A percentile compares a stretch with the other conserved stretches of the same genome.
These are phyloP conservation scores for Pristionchus japonicus DNA, from an alignment of 2,888 invertebrate species.

Conservation along the genomic window DNA sequence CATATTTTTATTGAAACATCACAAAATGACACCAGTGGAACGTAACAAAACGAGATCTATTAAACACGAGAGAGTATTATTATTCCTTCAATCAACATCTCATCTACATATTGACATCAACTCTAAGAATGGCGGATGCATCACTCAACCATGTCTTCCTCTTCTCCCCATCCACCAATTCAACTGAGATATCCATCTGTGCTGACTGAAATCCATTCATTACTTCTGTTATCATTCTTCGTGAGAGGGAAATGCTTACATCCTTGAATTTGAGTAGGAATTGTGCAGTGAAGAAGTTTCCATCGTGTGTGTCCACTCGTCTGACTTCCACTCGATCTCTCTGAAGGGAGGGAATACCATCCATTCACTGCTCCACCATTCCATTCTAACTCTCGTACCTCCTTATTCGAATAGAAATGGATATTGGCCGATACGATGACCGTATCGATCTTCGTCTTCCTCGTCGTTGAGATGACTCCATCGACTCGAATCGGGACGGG, in stretches of 20 bases:
- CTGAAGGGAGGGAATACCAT: too few species aligned
- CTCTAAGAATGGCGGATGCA: conserved; percentile 48
- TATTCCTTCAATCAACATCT: background rate
- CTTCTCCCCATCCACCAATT: conserved; percentile 56
- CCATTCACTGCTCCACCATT: too few species aligned
- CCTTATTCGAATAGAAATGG: conserved; percentile 4
- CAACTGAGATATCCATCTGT: conserved; percentile 56
- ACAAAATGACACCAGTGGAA: background rate
- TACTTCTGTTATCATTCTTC: background rate
- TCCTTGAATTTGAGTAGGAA: conserved; percentile 52
- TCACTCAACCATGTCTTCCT: conserved; percentile 55
- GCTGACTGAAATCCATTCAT: conserved; percentile 51
- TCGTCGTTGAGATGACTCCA: conserved; percentile 51
- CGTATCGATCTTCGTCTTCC: background rate
- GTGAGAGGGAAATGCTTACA: conserved; percentile 31
- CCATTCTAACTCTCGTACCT: background rate
- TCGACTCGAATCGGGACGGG: conserved; percentile 55
- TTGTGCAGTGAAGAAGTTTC: conserved; percentile 54
- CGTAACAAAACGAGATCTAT: background rate
- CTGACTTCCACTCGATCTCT: conserved; percentile 20
- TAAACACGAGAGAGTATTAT: background rate
- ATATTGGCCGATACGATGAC: conserved; percentile 52
- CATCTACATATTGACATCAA: conserved; percentile 43
- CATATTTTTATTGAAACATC: background rate
- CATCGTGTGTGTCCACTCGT: conserved; percentile 49